Conservation (phyloP, 1,140 invertebrate species). For the Kradibia gibbosae region DNA sequence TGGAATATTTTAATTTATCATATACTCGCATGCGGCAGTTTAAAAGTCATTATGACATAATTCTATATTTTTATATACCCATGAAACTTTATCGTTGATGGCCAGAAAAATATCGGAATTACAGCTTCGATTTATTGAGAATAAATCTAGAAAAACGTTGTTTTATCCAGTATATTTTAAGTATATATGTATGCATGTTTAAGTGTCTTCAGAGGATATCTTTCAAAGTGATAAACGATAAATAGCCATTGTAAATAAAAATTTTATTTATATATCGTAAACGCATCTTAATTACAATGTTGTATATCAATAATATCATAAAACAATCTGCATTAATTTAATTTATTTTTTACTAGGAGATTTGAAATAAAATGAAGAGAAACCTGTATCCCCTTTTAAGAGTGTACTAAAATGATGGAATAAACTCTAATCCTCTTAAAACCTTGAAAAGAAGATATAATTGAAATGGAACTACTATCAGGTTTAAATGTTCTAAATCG, state of each 20-base stretch:
- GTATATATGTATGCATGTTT: background rate
- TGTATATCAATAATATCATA: constrained; percentile 1
- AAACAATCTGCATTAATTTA: background rate
- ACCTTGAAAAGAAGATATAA: constrained; percentile 21
- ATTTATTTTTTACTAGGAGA: background rate
- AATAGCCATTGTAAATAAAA: constrained; percentile 2
- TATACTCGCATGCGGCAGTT: background rate
- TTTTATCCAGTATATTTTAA: background rate
- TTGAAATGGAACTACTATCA: constrained; percentile 1
- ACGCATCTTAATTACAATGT: background rate
- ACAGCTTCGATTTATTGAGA: background rate
- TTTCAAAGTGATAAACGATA: background rate
- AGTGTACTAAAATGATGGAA: constrained; percentile 3
- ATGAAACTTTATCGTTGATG: background rate
- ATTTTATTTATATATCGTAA: background rate
- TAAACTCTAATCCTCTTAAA: constrained; percentile 30
- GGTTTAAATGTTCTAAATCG: constrained; percentile 1
- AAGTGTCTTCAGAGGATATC: background rate
- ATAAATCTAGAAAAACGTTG: background rate
- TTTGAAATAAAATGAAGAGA: constrained; percentile 4
- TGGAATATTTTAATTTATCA: background rate
- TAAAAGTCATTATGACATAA: background rate
- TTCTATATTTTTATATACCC: background rate
- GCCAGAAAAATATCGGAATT: background rate
- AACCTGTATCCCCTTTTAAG: constrained; percentile 8